phyloP scores from a whole-genome alignment of 2,888 invertebrate species.

The Noctua fimbriata region DNA sequence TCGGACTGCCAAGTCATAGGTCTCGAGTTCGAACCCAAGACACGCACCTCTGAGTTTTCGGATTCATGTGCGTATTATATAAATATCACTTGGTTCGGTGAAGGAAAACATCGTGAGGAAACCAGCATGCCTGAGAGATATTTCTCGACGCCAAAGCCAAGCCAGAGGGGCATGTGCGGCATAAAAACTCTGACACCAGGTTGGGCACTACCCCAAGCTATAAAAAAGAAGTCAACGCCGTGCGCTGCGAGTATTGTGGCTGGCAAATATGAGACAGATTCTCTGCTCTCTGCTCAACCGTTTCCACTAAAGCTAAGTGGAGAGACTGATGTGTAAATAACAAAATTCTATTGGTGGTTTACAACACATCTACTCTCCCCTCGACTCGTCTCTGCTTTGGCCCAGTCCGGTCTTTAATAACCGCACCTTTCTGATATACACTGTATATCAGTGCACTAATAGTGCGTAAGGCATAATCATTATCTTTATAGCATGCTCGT shows the following conservation, averaged over 20 bases:
- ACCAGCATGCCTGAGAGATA: too few relatives aligned
- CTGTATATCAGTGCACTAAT: background rate
- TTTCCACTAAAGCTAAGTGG: background rate
- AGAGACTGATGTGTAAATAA: too few relatives aligned
- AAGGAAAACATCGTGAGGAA: too few relatives aligned
- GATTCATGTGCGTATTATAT: too few relatives aligned
- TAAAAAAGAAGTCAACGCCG: background rate
- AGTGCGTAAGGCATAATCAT: background rate
- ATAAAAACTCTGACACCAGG: too few relatives aligned
- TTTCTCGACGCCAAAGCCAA: too few relatives aligned
- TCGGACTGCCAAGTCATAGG: too few relatives aligned
- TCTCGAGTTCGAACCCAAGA: too few relatives aligned
- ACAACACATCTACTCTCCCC: background rate
- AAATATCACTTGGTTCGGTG: too few relatives aligned
- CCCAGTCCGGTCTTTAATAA: background rate
- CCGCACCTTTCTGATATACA: background rate
- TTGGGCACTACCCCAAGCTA: too few relatives aligned
- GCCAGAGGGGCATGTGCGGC: too few relatives aligned
- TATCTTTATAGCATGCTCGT: constrained; percentile 7
- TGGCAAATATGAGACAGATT: background rate
- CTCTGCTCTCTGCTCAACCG: background rate
- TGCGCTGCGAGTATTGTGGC: background rate
- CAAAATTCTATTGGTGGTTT: background rate
- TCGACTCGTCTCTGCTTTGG: background rate
- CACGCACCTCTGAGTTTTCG: too few relatives aligned